Evolutionary conservation across 2,888 invertebrate species (phyloP).

Genomic region (Cephus runcator): DNA sequence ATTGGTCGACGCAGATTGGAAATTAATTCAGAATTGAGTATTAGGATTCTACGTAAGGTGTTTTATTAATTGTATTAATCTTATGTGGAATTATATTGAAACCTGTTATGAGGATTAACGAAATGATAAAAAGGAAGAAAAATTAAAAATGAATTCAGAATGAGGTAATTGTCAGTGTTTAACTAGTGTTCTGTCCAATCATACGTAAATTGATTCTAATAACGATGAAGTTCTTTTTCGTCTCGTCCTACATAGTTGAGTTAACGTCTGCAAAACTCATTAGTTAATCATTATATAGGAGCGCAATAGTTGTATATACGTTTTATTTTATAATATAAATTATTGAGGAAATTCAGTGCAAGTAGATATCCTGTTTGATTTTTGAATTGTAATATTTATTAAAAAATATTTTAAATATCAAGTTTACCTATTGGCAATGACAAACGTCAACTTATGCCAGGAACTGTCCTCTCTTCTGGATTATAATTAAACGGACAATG

Average conservation of each 20-base stretch:
- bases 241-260: constrained; percentile 26
- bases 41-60: background rate
- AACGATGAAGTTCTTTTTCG: constrained; percentile 17
- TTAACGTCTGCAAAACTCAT: constrained; percentile 4
- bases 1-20: background rate
- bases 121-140: background rate
- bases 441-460: background rate
- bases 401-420: background rate
- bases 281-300: background rate
- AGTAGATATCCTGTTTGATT: background rate
- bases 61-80: background rate
- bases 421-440: background rate
- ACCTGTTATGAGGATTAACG: background rate
- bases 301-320: background rate
- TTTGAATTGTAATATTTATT: background rate
- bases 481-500: background rate
- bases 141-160: constrained; percentile 30
- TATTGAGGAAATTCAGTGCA: background rate
- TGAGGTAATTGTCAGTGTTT: constrained; percentile 25
- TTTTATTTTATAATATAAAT: background rate
- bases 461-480: background rate
- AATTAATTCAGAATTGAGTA: background rate
- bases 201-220: constrained; percentile 33
- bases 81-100: background rate
- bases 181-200: constrained; percentile 21